Percentiles rank a stretch among this genome's conserved stretches.
These are phyloP conservation scores for Leptatherina wallacei DNA, from an alignment of 2,797 vertebrate genomes.

Conservation along the genomic window DNA sequence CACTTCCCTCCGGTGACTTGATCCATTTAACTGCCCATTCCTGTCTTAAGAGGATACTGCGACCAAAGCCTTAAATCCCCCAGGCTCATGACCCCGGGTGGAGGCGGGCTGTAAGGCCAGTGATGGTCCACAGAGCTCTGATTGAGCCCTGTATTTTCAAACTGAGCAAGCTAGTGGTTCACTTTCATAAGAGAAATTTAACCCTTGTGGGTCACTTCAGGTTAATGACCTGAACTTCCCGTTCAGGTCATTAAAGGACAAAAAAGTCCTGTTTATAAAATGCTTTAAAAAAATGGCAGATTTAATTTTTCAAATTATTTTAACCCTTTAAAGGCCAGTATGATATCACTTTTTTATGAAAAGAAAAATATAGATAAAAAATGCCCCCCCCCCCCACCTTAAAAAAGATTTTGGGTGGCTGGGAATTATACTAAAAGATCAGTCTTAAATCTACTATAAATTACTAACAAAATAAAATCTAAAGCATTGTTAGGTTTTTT, in stretches of 20 bases:
- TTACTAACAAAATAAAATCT: too few relatives aligned
- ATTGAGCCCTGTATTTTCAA: slow-evolving; percentile 20
- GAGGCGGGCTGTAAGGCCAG: slow-evolving; percentile 23
- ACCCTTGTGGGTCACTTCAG: background rate
- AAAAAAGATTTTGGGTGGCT: too few relatives aligned
- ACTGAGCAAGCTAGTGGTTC: background rate
- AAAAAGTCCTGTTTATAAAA: background rate
- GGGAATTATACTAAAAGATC: too few relatives aligned
- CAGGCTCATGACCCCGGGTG: slow-evolving; percentile 34
- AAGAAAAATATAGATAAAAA: too few relatives aligned
- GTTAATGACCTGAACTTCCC: too few relatives aligned
- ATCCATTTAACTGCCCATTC: slow-evolving; percentile 77
- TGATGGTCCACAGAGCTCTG: slow-evolving; percentile 24
- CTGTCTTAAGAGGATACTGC: slow-evolving; percentile 77
- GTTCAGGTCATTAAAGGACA: background rate
- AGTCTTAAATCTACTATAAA: too few relatives aligned
- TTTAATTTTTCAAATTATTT: too few relatives aligned
- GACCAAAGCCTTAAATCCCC: slow-evolving; percentile 76
- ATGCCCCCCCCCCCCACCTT: too few relatives aligned
- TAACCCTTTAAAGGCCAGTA: too few relatives aligned
- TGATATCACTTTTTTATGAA: too few relatives aligned
- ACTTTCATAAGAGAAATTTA: slow-evolving; percentile 15
- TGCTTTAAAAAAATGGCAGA: too few relatives aligned
- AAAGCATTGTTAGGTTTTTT: too few relatives aligned
- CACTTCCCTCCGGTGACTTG: slow-evolving; percentile 69